Evolutionary conservation across 2,113 vertebrate genomes (phyloP), one percentile per base, ranked within the genome.

Genomic region (Meriones unguiculatus): DNA sequence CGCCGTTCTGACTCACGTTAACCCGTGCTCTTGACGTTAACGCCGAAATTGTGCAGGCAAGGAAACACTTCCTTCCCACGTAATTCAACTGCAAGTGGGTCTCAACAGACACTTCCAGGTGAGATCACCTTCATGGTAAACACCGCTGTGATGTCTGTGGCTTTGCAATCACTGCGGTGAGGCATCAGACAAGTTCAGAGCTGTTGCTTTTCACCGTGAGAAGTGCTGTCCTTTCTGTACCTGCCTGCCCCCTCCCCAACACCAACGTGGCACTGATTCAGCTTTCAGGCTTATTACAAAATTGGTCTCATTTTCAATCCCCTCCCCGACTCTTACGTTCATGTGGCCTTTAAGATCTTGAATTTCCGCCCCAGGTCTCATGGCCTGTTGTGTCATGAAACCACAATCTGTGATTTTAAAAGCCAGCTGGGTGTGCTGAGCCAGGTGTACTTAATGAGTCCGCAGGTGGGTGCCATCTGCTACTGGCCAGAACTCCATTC

Each of bases 331-430:
- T 72, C n/a, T 69, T 87, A 88, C 35, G 67, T 2, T 35, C 18
- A 12, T 38, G 81, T 85, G 64, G 80, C 69, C 52, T 93, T 92
- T 81, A 88, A 88, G 77, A 93, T 81, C 77, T 76, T 87, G 92
- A 91, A 54, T 96, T 91, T 94, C 96, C 64, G 95, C 59, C 67
- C 46, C 7, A 20, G 82, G 84, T 89, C 86, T 62, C 62, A 18
- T 10, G 41, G 38, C 59, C 94, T 17, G 69, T 50, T 77, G 81
- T 84, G 28, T 95, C 91, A 76, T n/a, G 94, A 96, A 97, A 90
- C 59, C 46, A 59, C 85, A 87, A 20, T 8, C 70, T 41, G 62
- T 70, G 57, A 69, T 70, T 96, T 94, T 92, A 52, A 89, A 93
- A 95, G 69, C 87, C 95, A 84, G 0, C 90, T 17, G 8, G 57